phyloP scores from a whole-genome alignment of 2,888 invertebrate genomes.

The Malacosoma neustria region DNA sequence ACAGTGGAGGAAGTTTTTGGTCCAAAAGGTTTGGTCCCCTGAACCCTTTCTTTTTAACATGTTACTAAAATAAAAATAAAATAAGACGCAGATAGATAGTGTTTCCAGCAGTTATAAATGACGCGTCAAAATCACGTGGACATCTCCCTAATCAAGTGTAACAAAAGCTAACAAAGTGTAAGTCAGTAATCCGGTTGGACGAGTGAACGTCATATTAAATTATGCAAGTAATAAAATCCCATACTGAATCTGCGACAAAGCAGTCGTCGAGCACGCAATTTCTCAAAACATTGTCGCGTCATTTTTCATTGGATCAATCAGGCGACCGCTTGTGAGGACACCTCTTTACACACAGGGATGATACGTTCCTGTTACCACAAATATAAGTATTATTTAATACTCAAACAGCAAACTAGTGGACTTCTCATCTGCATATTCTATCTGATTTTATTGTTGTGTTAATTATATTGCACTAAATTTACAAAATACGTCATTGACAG shows the following conservation, averaged over 20 bases:
- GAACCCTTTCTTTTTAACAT: no score
- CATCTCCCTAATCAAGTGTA: conserved; percentile 52
- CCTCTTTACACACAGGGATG: conserved; percentile 39
- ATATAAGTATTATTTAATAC: conserved; percentile 3
- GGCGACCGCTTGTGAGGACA: conserved; percentile 37
- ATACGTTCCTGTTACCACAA: conserved; percentile 11
- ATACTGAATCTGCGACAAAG: conserved; percentile 45
- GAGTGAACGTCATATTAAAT: conserved; percentile 44
- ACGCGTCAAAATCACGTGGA: conserved; percentile 26
- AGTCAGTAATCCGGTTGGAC: conserved; percentile 39
- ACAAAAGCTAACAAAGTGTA: conserved; percentile 42
- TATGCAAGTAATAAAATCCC: conserved; percentile 67
- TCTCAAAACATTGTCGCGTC: conserved; percentile 71
- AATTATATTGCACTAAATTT: neutral
- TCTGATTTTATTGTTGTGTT: neutral
- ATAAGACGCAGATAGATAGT: conserved; percentile 62
- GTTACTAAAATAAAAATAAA: no score
- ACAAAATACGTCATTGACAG: neutral
- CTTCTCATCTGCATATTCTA: neutral
- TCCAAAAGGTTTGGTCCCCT: no score
- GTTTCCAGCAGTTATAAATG: conserved; percentile 29
- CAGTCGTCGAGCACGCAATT: conserved; percentile 54
- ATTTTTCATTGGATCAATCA: conserved; percentile 74
- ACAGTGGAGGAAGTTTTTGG: no score
- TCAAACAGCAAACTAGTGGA: neutral